phyloP scores from a whole-genome alignment of 2,888 invertebrate genomes.

The Pseudococcus longispinus region DNA sequence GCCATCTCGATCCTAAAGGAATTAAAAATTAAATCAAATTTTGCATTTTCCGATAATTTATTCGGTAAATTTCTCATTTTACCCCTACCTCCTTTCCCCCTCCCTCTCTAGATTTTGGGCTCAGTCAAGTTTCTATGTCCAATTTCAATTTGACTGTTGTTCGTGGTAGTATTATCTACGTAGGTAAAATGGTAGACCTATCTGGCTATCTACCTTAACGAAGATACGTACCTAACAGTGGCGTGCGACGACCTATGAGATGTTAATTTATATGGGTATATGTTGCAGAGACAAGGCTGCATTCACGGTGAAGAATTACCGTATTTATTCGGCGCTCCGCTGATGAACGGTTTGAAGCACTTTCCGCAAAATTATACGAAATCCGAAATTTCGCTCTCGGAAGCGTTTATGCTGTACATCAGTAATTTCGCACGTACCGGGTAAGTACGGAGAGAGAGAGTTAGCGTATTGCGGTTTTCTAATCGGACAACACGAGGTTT shows the following conservation, averaged over 20 bases:
- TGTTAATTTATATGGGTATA: background rate
- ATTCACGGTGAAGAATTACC: constrained; percentile 92
- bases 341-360: constrained; percentile 80
- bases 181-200: background rate
- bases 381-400: constrained; percentile 83
- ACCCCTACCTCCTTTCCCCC: too few relatives aligned
- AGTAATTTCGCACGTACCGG: constrained; percentile 91
- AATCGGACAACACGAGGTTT: constrained; percentile 31
- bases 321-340: constrained; percentile 89
- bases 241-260: background rate
- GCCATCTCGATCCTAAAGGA: too few relatives aligned
- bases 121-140: too few relatives aligned
- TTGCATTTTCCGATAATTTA: too few relatives aligned
- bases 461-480: constrained; percentile 22
- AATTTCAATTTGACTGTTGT: too few relatives aligned
- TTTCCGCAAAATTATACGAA: constrained; percentile 89
- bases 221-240: background rate
- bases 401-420: constrained; percentile 91
- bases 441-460: constrained; percentile 68
- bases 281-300: constrained; percentile 83
- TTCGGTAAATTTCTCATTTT: too few relatives aligned
- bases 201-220: background rate
- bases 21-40: too few relatives aligned
- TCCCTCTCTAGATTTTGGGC: too few relatives aligned
- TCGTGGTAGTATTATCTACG: too few relatives aligned